Evolutionary conservation across 2,797 vertebrate species (phyloP).

Genomic region (Fratercula arctica): DNA sequence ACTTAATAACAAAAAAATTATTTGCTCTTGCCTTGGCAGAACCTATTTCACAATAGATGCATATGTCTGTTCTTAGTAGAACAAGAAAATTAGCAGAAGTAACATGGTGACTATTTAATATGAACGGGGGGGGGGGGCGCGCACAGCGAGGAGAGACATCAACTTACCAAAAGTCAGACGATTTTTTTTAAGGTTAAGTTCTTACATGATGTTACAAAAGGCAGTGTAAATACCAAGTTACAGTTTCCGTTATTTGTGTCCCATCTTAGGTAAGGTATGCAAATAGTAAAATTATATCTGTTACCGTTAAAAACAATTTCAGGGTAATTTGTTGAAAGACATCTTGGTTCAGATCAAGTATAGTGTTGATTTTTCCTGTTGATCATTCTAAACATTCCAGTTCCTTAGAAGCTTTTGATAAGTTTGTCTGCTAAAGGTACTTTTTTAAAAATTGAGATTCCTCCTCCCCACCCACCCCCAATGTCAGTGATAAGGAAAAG

Average conservation of each 20-base stretch:
- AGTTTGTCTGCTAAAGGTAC: not conserved
- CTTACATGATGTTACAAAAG: not conserved
- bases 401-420: not conserved
- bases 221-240: not conserved
- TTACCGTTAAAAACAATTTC: not conserved
- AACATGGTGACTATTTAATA: not conserved
- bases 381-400: not conserved
- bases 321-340: not conserved
- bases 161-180: not conserved
- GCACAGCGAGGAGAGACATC: not conserved
- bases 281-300: not conserved
- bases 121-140: not conserved
- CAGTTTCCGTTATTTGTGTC: not conserved
- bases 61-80: not conserved
- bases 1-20: not conserved
- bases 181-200: not conserved
- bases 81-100: not conserved
- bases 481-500: not conserved
- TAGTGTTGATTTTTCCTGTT: not conserved
- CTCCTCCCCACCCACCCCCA: not conserved
- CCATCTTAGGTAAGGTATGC: not conserved
- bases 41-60: not conserved
- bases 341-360: not conserved
- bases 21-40: slow-evolving; percentile 19
- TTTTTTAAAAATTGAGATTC: not conserved